Base-by-base conservation (phyloP, 2,888 invertebrate species). In the Pomacea canaliculata region DNA sequence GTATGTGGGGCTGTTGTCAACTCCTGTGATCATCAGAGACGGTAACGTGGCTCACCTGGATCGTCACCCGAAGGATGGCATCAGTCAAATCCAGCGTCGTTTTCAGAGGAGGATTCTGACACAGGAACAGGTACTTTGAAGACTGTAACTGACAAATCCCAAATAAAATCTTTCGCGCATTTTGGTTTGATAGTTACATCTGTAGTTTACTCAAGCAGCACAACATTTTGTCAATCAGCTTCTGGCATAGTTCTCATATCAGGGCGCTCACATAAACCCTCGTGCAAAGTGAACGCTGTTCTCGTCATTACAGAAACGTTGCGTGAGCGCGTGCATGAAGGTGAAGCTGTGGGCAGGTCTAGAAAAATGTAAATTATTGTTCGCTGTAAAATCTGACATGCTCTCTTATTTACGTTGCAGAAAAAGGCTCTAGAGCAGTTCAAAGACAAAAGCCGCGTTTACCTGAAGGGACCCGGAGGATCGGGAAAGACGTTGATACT, bases 401-500 rank as follows among this genome's bases (percentile, higher is more conserved):
- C 10, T 63, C 7, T 2, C 63, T 8, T 1, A 23, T 18, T 70
- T n/a, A 37, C 16, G 9, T n/a, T 67, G 66, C 56, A 16, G 10
- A 27, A 19, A n/a, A 60, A 67, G 9, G 4, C 67, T 16, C 63
- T 59, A 59, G 9, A 59, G 13, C 23, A 46, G 13, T 67, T 48
- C 7, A 59, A 46, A 27, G 67, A 51, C 10, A 63, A 67, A 46
- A 10, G n/a, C 9, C 73, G 67, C 19, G 73, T 73, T 46, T 79
- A 79, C 56, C 63, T 79, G 12, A 74, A 73, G 65, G 79, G 79
- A 7, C 79, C 78, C 1, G 78, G 78, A 13, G 79, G 79, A 5
- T 78, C 79, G 13, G 79, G 79, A 13, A 79, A 79, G 56, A 79
- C 79, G 0, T 65, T 76, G 48, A 66, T 78, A 1, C 66, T 79